These are phyloP conservation scores for Hippocampus kuda DNA, from an alignment of 2,797 vertebrate genomes.

Conservation along the genomic window DNA sequence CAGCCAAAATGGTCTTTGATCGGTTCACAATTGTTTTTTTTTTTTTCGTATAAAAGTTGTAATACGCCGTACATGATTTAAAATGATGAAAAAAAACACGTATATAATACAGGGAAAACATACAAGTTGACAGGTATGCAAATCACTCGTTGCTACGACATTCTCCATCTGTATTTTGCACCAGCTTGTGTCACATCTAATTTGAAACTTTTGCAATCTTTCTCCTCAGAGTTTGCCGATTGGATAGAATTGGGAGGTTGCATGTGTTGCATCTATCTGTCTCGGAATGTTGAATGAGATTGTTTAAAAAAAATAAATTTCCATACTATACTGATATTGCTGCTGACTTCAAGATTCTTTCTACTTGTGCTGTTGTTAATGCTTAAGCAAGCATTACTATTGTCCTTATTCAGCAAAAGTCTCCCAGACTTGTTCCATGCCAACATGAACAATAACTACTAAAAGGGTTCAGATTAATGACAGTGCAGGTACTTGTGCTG, in stretches of 20 bases:
- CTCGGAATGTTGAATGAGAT: neutral
- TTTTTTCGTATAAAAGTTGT: no score
- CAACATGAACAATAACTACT: slow-evolving; percentile 7
- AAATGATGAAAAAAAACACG: no score
- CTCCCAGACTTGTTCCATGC: slow-evolving; percentile 2
- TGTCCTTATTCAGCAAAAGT: slow-evolving; percentile 8
- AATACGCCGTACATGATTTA: no score
- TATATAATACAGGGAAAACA: no score
- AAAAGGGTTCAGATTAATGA: slow-evolving; percentile 10
- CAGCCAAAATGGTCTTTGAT: no score
- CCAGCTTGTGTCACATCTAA: neutral
- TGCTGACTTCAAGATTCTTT: neutral
- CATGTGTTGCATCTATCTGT: neutral
- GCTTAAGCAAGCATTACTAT: slow-evolving; percentile 5
- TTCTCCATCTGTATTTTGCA: no score
- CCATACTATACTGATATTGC: neutral
- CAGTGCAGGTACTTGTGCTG: slow-evolving; percentile 6
- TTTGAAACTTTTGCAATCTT: neutral
- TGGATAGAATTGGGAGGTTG: neutral
- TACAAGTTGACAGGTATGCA: no score
- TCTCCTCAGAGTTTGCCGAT: neutral
- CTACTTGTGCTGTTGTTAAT: slow-evolving; percentile 1
- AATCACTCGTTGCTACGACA: no score
- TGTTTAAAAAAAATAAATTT: neutral
- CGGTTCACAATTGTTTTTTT: no score